Evolutionary conservation across 2,888 invertebrate species (phyloP).

Genomic region (Galeruca laticollis): DNA sequence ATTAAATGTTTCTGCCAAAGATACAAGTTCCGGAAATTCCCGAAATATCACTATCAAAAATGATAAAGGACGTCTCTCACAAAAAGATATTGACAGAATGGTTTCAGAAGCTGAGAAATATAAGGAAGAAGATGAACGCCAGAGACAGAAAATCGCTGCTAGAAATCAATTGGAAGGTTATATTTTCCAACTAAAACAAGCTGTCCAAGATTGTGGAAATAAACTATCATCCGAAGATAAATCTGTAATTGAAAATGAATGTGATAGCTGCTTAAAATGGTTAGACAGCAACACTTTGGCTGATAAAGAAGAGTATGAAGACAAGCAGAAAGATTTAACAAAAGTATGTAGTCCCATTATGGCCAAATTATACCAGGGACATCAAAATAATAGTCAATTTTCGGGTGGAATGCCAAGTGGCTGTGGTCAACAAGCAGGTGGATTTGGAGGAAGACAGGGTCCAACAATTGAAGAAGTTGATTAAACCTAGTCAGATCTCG

Average conservation of each 20-base stretch:
- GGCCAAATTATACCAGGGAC: constrained; percentile 68
- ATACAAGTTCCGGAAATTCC: constrained; percentile 73
- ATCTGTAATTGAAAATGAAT: constrained; percentile 66
- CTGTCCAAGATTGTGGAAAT: constrained; percentile 73
- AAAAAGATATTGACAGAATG: constrained; percentile 87
- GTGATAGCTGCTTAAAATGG: constrained; percentile 75
- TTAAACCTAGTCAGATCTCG: constrained; percentile 2
- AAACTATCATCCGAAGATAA: constrained; percentile 71
- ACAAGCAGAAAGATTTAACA: constrained; percentile 70
- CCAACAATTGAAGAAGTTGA: constrained; percentile 43
- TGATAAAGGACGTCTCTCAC: constrained; percentile 84
- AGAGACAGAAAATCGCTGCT: constrained; percentile 75
- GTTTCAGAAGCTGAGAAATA: constrained; percentile 80
- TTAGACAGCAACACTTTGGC: constrained; percentile 76
- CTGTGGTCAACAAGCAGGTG: constrained; percentile 37
- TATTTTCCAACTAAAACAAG: constrained; percentile 78
- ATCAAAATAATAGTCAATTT: constrained; percentile 45
- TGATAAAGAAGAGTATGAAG: constrained; percentile 76
- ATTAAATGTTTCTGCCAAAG: constrained; percentile 71
- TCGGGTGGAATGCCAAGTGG: constrained; percentile 49
- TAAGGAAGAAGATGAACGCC: constrained; percentile 79
- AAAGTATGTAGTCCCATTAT: constrained; percentile 71
- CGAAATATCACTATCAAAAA: constrained; percentile 85
- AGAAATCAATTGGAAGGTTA: constrained; percentile 81
- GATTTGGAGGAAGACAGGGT: constrained; percentile 33